Percentiles rank a stretch among this genome's conserved stretches.
Evolutionary conservation across 2,797 vertebrate species (phyloP).

Genomic region (Epinephelus coioides): DNA sequence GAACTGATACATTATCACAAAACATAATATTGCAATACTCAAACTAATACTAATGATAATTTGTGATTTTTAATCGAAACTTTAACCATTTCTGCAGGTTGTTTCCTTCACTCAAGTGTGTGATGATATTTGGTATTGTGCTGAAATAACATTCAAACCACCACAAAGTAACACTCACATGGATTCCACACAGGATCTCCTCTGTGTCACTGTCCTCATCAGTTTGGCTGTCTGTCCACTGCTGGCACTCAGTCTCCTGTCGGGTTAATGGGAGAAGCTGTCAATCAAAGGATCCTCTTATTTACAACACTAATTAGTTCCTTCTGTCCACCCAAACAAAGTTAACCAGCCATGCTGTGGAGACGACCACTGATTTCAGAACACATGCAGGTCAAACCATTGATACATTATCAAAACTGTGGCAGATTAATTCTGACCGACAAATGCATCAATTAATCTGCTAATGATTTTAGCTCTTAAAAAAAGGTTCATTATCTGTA

Average conservation of each 20-base stretch:
- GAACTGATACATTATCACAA: too few species aligned
- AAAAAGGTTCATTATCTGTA: background rate
- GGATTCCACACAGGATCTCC: conserved; percentile 88
- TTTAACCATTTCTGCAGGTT: background rate
- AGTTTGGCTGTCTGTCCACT: conserved; percentile 89
- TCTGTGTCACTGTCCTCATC: conserved; percentile 92
- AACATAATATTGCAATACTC: too few species aligned
- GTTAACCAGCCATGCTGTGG: background rate
- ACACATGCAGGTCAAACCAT: background rate
- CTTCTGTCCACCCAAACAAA: conserved; percentile 29
- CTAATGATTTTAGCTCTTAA: background rate
- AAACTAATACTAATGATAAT: background rate
- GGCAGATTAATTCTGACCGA: background rate
- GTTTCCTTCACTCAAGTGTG: background rate
- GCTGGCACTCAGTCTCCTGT: conserved; percentile 91
- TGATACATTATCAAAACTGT: background rate
- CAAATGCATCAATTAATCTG: background rate
- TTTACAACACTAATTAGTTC: conserved; percentile 21
- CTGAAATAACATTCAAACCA: background rate
- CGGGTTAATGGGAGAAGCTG: conserved; percentile 33
- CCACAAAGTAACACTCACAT: conserved; percentile 76
- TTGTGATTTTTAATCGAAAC: background rate
- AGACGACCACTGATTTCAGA: background rate
- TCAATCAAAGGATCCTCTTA: conserved; percentile 34
- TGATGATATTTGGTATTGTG: background rate